A percentile compares a stretch with the other conserved stretches of the same genome.
Conservation (phyloP, 2,113 vertebrate species). For the Oncorhynchus masou region DNA sequence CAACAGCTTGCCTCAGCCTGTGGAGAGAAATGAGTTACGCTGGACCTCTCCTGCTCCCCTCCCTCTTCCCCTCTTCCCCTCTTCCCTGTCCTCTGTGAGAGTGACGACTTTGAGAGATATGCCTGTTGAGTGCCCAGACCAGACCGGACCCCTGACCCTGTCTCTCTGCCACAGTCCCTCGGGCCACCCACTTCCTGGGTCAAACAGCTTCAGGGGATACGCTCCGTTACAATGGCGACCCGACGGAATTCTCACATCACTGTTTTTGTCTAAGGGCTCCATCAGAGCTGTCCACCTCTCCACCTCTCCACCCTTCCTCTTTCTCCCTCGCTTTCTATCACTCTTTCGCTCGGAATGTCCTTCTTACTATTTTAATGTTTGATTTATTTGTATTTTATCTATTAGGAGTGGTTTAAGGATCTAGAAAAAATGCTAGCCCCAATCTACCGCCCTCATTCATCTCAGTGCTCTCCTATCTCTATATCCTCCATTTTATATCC, state of each 20-base stretch:
- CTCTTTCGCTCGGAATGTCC: not conserved
- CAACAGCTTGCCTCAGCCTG: constrained; percentile 37
- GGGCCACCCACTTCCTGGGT: constrained; percentile 1
- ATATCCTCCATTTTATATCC: not conserved
- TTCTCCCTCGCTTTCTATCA: constrained; percentile 16
- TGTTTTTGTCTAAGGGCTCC: constrained; percentile 13
- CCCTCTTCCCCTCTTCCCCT: not conserved
- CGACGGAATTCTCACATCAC: not conserved
- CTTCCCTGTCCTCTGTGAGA: constrained; percentile 23
- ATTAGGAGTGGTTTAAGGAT: too few species aligned
- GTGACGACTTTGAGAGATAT: constrained; percentile 29
- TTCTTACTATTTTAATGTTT: not conserved
- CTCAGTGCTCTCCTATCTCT: not conserved
- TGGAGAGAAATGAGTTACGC: constrained; percentile 42
- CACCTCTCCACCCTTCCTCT: constrained; percentile 5
- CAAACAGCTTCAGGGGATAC: not conserved
- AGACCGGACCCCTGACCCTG: not conserved
- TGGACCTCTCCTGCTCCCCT: constrained; percentile 9
- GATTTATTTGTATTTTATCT: too few species aligned
- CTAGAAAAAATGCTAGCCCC: too few species aligned
- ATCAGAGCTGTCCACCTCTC: constrained; percentile 2
- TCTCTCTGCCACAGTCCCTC: constrained; percentile 8
- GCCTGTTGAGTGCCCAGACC: constrained; percentile 10
- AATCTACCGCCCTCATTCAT: not conserved
- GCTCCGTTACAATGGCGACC: constrained; percentile 6